Percentiles rank a stretch among this genome's conserved stretches.
Evolutionary conservation across 2,797 vertebrate species (phyloP).

Genomic region (Gambusia yucatana): DNA sequence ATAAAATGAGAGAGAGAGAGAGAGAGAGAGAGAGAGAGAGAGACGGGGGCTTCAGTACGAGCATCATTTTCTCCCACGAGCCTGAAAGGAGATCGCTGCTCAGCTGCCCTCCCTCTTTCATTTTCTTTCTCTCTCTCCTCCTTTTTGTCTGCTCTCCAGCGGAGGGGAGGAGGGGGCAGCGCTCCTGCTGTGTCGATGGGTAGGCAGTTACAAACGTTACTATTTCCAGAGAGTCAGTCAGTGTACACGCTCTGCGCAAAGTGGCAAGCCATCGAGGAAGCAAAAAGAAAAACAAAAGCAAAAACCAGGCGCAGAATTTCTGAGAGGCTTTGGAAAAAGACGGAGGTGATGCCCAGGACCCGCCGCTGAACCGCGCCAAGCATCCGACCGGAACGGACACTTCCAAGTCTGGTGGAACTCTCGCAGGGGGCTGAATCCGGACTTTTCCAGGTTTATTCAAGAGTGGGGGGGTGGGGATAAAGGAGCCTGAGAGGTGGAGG

Average conservation of each 20-base stretch:
- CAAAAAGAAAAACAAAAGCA: constrained; percentile 37
- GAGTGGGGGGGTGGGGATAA: neutral
- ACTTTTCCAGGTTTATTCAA: neutral
- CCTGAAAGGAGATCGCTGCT: constrained; percentile 47
- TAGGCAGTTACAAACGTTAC: constrained; percentile 76
- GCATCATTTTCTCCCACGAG: constrained; percentile 63
- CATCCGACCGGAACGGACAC: constrained; percentile 33
- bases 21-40: constrained; percentile 21
- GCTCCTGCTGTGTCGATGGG: constrained; percentile 62
- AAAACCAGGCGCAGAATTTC: constrained; percentile 31
- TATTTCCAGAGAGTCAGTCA: constrained; percentile 72
- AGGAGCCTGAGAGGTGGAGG: constrained; percentile 25
- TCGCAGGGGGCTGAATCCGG: constrained; percentile 10
- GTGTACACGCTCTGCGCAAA: constrained; percentile 32
- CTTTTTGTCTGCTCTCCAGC: constrained; percentile 42
- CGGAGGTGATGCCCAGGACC: constrained; percentile 48
- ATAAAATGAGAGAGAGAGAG: constrained; percentile 15
- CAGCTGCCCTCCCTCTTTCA: constrained; percentile 27
- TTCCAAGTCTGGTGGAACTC: constrained; percentile 31
- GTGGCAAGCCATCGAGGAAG: constrained; percentile 38
- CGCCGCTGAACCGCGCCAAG: constrained; percentile 29
- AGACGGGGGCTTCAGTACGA: constrained; percentile 51
- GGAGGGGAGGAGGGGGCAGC: constrained; percentile 37
- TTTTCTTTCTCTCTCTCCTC: constrained; percentile 41
- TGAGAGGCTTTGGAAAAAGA: constrained; percentile 30